A percentile compares a stretch with the other conserved stretches of the same genome.
These are phyloP conservation scores for Aleiodes sp. DNA, from an alignment of 1,140 invertebrate genomes.

Conservation along the genomic window DNA sequence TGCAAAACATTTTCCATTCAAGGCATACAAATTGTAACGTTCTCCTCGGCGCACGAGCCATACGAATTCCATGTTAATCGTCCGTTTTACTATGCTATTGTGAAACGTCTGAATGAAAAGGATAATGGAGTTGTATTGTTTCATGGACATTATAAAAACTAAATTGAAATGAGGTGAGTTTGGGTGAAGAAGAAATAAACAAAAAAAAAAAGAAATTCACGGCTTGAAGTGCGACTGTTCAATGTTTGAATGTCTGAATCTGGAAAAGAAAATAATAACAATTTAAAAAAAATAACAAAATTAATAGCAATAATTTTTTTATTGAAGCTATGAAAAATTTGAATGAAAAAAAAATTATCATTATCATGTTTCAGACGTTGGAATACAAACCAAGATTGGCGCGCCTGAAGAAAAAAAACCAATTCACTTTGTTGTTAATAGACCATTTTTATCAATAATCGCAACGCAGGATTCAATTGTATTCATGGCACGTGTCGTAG, in stretches of 20 bases:
- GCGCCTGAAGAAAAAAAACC: background rate
- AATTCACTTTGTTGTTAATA: slow-evolving; percentile 17
- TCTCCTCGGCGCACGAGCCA: slow-evolving; percentile 31
- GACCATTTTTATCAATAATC: slow-evolving; percentile 20
- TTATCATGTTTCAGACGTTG: slow-evolving; percentile 16
- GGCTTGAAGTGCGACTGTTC: too few species aligned
- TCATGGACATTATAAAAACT: slow-evolving; percentile 1
- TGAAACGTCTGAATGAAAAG: slow-evolving; percentile 28
- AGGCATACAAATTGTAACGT: slow-evolving; percentile 25
- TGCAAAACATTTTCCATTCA: slow-evolving; percentile 26
- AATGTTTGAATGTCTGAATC: too few species aligned
- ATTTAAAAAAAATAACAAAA: too few species aligned
- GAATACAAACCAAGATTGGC: slow-evolving; percentile 23
- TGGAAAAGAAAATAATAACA: too few species aligned
- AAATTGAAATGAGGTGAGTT: slow-evolving; percentile 7
- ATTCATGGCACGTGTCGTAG: slow-evolving; percentile 9
- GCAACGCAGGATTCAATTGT: slow-evolving; percentile 14
- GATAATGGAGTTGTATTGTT: slow-evolving; percentile 19
- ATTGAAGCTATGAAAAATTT: background rate
- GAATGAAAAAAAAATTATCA: background rate
- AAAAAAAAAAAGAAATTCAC: too few species aligned
- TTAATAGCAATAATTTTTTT: too few species aligned
- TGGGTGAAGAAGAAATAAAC: too few species aligned
- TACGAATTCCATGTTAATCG: slow-evolving; percentile 37
- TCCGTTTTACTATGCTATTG: slow-evolving; percentile 44